Evolutionary conservation across 2,113 vertebrate species (phyloP).

Genomic region (Tricholaema leucomelas): DNA sequence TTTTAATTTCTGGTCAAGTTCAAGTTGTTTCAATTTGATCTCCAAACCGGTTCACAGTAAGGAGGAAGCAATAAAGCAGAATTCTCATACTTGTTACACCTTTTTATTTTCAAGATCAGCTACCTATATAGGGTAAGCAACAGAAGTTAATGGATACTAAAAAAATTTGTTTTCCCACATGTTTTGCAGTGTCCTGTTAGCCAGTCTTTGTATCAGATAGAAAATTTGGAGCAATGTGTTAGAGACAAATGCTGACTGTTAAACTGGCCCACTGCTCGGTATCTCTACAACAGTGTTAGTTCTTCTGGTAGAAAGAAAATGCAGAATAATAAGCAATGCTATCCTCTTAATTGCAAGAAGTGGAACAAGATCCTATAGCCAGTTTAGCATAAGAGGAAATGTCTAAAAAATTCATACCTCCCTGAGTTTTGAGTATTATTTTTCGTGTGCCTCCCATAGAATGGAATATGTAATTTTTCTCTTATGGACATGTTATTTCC

Average conservation of each 20-base stretch:
- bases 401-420: constrained; percentile 79
- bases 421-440: constrained; percentile 80
- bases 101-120: constrained; percentile 14
- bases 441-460: constrained; percentile 78
- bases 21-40: constrained; percentile 29
- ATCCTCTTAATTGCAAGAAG: constrained; percentile 78
- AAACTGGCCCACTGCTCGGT: constrained; percentile 60
- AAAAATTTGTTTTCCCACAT: constrained; percentile 8
- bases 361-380: constrained; percentile 78
- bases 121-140: constrained; percentile 37
- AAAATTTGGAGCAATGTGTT: constrained; percentile 50
- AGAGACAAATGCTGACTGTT: constrained; percentile 52
- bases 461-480: constrained; percentile 79
- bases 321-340: constrained; percentile 75
- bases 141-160: constrained; percentile 1
- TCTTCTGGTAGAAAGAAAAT: constrained; percentile 73
- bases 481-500: constrained; percentile 79
- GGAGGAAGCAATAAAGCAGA: constrained; percentile 48
- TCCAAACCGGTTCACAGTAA: constrained; percentile 20
- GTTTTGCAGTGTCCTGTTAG: constrained; percentile 56
- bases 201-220: constrained; percentile 43
- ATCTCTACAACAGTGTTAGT: constrained; percentile 70
- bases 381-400: constrained; percentile 78
- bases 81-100: not conserved
- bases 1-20: constrained; percentile 34